A percentile compares a stretch with the other conserved stretches of the same genome.
phyloP scores from a whole-genome alignment of 2,113 vertebrate species.

The Varanus komodoensis region DNA sequence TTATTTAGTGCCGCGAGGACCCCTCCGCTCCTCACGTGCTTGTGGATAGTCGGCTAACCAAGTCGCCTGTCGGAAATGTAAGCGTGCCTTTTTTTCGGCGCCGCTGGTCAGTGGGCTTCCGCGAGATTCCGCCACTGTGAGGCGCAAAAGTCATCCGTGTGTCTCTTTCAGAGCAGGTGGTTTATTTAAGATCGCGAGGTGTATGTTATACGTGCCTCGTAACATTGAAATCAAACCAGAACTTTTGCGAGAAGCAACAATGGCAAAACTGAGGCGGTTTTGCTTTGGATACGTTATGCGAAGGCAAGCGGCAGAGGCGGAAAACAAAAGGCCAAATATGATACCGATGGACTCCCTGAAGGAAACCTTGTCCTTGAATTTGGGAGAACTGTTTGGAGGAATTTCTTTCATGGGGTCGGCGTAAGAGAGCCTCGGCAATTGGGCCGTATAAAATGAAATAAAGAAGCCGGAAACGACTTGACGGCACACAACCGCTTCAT shows the following conservation, averaged over 20 bases:
- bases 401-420: too few species aligned
- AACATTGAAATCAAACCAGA: background rate
- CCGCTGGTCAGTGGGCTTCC: background rate
- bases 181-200: background rate
- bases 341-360: too few species aligned
- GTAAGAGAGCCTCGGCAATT: too few species aligned
- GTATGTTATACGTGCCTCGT: background rate
- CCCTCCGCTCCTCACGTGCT: background rate
- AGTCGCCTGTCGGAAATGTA: background rate
- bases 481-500: background rate
- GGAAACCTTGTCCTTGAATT: too few species aligned
- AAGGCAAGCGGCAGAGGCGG: too few species aligned
- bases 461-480: too few species aligned
- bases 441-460: too few species aligned
- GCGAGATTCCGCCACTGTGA: background rate
- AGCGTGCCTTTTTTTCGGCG: accelerated
- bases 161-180: background rate
- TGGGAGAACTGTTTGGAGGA: too few species aligned
- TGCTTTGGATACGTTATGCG: too few species aligned
- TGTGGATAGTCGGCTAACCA: background rate
- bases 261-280: too few species aligned
- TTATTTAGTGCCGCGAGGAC: slow-evolving; percentile 5
- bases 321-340: too few species aligned
- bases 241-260: too few species aligned
- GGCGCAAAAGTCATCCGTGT: background rate